Evolutionary conservation across 2,888 invertebrate genomes (phyloP), one percentile per base, ranked within the genome.

Genomic region (Amblyjoppa fuscipennis): DNA sequence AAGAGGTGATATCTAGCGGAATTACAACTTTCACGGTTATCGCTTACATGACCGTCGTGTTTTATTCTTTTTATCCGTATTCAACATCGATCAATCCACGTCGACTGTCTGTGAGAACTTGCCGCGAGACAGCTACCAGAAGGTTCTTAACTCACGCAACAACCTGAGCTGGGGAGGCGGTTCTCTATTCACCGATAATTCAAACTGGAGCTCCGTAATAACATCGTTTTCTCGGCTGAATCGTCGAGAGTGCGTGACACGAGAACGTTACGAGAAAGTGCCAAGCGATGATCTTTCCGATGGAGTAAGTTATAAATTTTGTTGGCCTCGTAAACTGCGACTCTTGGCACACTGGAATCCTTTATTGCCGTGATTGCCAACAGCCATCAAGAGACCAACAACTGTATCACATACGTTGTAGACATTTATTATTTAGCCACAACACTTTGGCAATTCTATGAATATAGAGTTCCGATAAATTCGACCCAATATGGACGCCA

Each of bases 111-210:
- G 68, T n/a, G 38, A 68, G 68, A n/a, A 38, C 25, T 68, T 68
- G 68, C 41, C 25, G 20, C 20, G 11, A 38, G 68, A 41, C 25
- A 38, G 68, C 31, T 16, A 41, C n/a, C n/a, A 3, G 20, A 25
- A 68, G 41, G 7, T 41, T 41, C 41, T 68, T 68, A 38, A 68
- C 68, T 41, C 41, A 38, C 68, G 68, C 41, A 68, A 68, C 41
- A 31, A 31, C 34, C 31, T n/a, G 34, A 16, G 31, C 4, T 3
- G 5, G 31, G 34, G 34, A 1, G 31, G 61, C 4, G 61, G 34
- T 11, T 13, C 38, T n/a, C 68, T 28, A 31, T 41, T 68, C 38
- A 41, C 41, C 11, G 41, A 41, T 68, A 68, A n/a, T 38, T 38
- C 38, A 25, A 20, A 68, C 38, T 25, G 0, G 20, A 41, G 41